Conservation (phyloP, 2,888 invertebrate genomes). For the Xestia ashworthii region DNA sequence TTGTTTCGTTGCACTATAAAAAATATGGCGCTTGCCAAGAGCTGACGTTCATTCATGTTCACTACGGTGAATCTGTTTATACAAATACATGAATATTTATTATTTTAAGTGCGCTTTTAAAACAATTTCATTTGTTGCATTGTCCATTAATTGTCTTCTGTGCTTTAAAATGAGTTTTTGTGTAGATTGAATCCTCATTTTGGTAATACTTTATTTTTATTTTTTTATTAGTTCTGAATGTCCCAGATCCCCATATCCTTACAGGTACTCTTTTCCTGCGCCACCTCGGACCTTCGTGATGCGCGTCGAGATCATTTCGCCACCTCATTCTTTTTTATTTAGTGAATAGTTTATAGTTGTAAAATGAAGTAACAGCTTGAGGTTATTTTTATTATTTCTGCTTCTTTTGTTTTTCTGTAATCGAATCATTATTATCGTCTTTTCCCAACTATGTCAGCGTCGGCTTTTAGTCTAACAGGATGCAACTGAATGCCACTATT, state of each 20-base stretch:
- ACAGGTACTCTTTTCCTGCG: no score
- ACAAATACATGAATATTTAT: slow-evolving; percentile 23
- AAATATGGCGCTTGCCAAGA: slow-evolving; percentile 34
- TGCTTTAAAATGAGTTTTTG: background rate
- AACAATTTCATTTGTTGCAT: slow-evolving; percentile 20
- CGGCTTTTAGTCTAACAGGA: background rate
- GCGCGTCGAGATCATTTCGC: no score
- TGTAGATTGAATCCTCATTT: background rate
- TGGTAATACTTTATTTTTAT: no score
- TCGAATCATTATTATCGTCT: background rate
- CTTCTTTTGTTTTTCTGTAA: no score
- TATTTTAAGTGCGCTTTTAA: slow-evolving; percentile 11
- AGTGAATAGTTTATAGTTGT: background rate
- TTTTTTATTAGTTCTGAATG: no score
- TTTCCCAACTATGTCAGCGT: background rate
- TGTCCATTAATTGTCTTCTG: background rate
- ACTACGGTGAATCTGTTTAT: background rate
- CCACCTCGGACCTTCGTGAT: no score
- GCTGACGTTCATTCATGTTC: slow-evolving; percentile 19
- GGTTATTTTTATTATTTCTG: background rate
- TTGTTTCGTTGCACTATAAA: slow-evolving; percentile 7
- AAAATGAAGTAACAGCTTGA: background rate
- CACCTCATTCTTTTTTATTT: no score
- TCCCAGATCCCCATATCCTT: no score
- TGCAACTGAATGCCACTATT: background rate